Conservation (phyloP, 2,113 vertebrate species). For the Odontophorus gujanensis region DNA sequence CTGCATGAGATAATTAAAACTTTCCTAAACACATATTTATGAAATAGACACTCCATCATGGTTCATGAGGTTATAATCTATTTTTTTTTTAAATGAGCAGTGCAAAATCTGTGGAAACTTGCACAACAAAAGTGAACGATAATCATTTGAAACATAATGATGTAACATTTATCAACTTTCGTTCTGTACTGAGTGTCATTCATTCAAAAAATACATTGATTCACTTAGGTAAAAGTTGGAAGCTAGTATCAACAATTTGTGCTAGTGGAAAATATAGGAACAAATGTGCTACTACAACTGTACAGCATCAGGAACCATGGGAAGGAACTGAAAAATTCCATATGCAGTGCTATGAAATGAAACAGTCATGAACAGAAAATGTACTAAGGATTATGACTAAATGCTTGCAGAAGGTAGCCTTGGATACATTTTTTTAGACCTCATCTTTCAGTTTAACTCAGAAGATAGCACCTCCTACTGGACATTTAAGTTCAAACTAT, state of each 20-base stretch:
- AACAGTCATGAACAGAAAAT: background rate
- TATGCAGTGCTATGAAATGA: background rate
- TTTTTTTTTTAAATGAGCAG: constrained; percentile 2
- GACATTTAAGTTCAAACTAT: background rate
- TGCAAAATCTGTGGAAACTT: constrained; percentile 11
- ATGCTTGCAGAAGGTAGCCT: background rate
- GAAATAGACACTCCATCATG: constrained; percentile 54
- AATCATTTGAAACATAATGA: background rate
- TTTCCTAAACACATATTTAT: constrained; percentile 58
- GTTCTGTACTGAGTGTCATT: background rate
- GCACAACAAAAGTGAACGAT: background rate
- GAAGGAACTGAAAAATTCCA: background rate
- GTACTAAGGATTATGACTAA: background rate
- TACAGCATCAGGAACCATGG: background rate
- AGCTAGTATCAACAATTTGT: background rate
- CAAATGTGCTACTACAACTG: background rate
- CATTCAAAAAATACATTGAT: background rate
- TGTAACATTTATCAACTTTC: background rate
- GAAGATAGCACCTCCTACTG: background rate
- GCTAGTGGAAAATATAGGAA: background rate
- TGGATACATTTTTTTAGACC: background rate
- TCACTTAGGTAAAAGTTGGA: background rate
- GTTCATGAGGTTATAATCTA: constrained; percentile 56
- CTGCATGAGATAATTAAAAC: constrained; percentile 1
- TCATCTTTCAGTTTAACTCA: background rate